Evolutionary conservation across 2,797 vertebrate genomes (phyloP).

Genomic region (Hybognathus amarus): DNA sequence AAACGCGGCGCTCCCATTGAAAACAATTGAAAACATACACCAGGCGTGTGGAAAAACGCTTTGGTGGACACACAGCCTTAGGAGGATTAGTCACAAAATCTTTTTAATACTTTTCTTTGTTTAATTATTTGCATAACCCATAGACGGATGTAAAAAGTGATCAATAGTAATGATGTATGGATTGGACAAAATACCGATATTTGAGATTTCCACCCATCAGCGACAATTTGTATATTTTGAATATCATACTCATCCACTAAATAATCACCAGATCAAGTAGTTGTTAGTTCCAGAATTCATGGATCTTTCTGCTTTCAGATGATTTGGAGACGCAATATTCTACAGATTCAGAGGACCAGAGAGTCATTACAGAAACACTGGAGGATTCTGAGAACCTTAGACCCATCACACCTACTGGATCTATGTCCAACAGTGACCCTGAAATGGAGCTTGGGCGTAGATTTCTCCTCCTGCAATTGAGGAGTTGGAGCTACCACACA

Average conservation of each 20-base stretch:
- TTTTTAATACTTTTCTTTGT: too few relatives aligned
- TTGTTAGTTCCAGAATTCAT: neutral
- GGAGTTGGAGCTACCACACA: constrained; percentile 81
- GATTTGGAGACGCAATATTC: constrained; percentile 73
- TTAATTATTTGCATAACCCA: too few relatives aligned
- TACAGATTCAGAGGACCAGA: constrained; percentile 59
- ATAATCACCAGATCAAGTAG: neutral
- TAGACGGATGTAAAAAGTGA: too few relatives aligned
- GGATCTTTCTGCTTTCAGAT: constrained; percentile 57
- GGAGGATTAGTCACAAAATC: too few relatives aligned
- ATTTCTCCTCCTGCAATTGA: constrained; percentile 71
- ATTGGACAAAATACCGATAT: too few relatives aligned
- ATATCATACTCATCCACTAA: neutral
- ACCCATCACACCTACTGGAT: constrained; percentile 78
- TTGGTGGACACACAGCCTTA: too few relatives aligned
- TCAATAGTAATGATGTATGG: too few relatives aligned
- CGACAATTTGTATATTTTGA: neutral
- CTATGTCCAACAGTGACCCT: constrained; percentile 75
- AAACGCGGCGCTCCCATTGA: too few relatives aligned
- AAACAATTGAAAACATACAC: too few relatives aligned
- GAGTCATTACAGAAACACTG: constrained; percentile 55
- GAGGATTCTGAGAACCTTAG: constrained; percentile 68
- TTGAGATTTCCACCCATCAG: too few relatives aligned
- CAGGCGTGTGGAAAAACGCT: too few relatives aligned
- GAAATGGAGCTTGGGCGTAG: constrained; percentile 75